Percentiles rank a stretch among this genome's conserved stretches.
These are phyloP conservation scores for Dasyprocta punctata DNA, from an alignment of 2,113 vertebrate genomes.

Conservation along the genomic window DNA sequence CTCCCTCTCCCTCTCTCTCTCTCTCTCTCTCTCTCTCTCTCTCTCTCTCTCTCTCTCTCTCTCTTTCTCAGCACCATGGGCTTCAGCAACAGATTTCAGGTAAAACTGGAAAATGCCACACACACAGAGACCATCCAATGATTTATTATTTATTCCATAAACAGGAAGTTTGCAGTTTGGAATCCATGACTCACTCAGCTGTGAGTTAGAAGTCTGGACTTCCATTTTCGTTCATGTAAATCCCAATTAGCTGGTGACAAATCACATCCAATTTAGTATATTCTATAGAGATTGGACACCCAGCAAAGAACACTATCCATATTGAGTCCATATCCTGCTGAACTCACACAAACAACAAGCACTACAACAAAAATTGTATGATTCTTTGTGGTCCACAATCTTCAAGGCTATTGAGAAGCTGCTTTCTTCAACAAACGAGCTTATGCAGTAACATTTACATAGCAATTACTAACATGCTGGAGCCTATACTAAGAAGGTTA, in stretches of 20 bases:
- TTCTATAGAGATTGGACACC: slow-evolving; percentile 43
- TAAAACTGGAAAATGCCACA: slow-evolving; percentile 76
- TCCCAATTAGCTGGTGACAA: slow-evolving; percentile 58
- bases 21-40: background rate
- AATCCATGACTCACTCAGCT: slow-evolving; percentile 63
- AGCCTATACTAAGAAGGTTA: background rate
- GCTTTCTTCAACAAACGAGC: slow-evolving; percentile 11
- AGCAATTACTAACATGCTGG: background rate
- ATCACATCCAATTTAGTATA: slow-evolving; percentile 23
- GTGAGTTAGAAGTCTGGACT: slow-evolving; percentile 46
- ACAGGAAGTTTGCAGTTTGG: slow-evolving; percentile 44
- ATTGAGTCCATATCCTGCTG: background rate
- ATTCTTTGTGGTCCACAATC: background rate
- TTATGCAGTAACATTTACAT: background rate
- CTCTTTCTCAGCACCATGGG: background rate
- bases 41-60: background rate
- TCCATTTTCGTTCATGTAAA: slow-evolving; percentile 72
- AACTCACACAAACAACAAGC: slow-evolving; percentile 3
- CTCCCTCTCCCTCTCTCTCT: background rate
- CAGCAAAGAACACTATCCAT: background rate
- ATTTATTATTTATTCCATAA: slow-evolving; percentile 75
- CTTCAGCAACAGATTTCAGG: slow-evolving; percentile 37
- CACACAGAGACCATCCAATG: slow-evolving; percentile 72
- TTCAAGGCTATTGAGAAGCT: background rate
- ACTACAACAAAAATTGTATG: background rate